Conservation (phyloP, 2,113 vertebrate genomes). For the Meleagris gallopavo region DNA sequence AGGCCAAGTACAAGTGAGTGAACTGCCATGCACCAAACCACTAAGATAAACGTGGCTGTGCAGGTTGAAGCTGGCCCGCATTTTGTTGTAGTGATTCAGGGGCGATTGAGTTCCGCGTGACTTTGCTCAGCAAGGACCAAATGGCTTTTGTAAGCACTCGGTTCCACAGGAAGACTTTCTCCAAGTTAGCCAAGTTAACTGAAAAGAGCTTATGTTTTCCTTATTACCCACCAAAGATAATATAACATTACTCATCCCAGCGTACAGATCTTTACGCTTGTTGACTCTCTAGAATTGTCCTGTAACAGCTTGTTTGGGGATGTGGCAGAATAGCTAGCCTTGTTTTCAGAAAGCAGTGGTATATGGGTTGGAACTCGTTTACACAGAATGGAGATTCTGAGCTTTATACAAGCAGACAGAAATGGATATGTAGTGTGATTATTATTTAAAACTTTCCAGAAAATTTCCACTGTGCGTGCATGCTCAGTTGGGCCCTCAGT, state of each 20-base stretch:
- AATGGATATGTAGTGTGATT: neutral
- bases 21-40: neutral
- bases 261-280: neutral
- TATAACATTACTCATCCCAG: conserved; percentile 20
- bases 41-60: neutral
- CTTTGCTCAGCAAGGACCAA: neutral
- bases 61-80: neutral
- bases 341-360: neutral
- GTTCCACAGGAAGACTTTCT: conserved; percentile 12
- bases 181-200: neutral
- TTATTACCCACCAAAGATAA: conserved; percentile 13
- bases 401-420: neutral
- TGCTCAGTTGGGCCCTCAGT: neutral
- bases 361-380: neutral
- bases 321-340: neutral
- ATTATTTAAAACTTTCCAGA: conserved; percentile 21
- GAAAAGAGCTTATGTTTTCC: conserved; percentile 30
- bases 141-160: neutral
- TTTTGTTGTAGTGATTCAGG: neutral
- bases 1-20: neutral
- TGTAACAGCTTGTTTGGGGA: neutral
- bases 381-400: neutral
- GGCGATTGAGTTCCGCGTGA: neutral
- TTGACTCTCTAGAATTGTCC: neutral
- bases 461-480: neutral